Evolutionary conservation across 2,888 invertebrate species (phyloP).

Genomic region (Lasioglossum morio): DNA sequence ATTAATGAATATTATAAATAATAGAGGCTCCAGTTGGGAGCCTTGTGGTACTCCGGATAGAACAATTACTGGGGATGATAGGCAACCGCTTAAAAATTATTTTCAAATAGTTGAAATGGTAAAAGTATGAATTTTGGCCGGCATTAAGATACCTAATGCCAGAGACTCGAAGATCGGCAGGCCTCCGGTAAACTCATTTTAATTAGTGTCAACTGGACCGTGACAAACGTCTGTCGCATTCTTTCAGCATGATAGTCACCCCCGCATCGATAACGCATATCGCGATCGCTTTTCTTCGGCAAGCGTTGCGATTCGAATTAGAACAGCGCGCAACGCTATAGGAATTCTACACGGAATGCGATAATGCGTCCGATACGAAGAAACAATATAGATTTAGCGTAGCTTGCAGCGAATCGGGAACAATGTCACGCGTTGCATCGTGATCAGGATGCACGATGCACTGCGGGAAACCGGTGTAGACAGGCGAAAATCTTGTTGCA

Average conservation of each 20-base stretch:
- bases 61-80: no score
- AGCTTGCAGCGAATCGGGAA: slow-evolving; percentile 2
- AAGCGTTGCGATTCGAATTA: slow-evolving; percentile 21
- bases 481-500: slow-evolving; percentile 1
- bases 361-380: slow-evolving; percentile 10
- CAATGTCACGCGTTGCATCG: slow-evolving; percentile 18
- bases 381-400: neutral
- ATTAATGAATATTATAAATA: no score
- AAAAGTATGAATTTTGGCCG: no score
- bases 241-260: neutral
- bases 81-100: no score
- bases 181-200: neutral
- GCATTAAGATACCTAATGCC: neutral
- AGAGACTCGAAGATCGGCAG: neutral
- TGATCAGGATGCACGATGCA: neutral
- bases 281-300: slow-evolving; percentile 1
- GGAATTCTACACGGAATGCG: slow-evolving; percentile 20
- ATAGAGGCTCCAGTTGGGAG: no score
- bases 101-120: no score
- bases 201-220: neutral
- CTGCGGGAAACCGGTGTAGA: neutral
- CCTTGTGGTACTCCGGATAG: no score
- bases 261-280: neutral
- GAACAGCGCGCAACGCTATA: neutral
- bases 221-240: neutral